Conservation (phyloP, 2,113 vertebrate genomes). For the Barbus barbus region DNA sequence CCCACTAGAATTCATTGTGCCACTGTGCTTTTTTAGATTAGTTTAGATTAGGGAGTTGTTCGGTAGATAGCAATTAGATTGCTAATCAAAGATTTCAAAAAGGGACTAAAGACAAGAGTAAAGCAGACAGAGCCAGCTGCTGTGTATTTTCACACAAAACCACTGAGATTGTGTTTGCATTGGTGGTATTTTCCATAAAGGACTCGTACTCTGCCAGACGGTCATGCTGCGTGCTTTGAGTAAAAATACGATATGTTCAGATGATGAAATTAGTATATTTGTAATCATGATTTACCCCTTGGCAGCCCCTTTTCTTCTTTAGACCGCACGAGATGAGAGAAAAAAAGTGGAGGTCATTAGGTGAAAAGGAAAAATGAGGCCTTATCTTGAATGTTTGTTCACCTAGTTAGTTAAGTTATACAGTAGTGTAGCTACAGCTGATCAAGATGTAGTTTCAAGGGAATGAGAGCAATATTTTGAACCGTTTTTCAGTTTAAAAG, state of each 20-base stretch:
- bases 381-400: constrained; percentile 79
- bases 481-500: not conserved
- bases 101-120: not conserved
- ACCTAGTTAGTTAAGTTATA: constrained; percentile 73
- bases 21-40: not conserved
- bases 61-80: not conserved
- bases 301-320: not conserved
- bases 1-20: not conserved
- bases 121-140: not conserved
- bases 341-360: constrained; percentile 41
- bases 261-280: constrained; percentile 13
- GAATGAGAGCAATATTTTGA: constrained; percentile 19
- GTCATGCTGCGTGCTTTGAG: constrained; percentile 5
- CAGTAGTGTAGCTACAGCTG: constrained; percentile 16
- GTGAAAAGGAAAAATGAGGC: constrained; percentile 66
- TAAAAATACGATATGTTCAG: not conserved
- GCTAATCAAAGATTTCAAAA: not conserved
- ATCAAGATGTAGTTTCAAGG: not conserved
- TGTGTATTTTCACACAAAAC: not conserved
- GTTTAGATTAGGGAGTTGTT: not conserved
- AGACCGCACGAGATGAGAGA: not conserved
- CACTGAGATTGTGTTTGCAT: not conserved
- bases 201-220: constrained; percentile 1
- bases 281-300: constrained; percentile 24
- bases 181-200: not conserved